Evolutionary conservation across 2,113 vertebrate species (phyloP), one percentile per base, ranked within the genome.

Genomic region (Ammodytes dubius): DNA sequence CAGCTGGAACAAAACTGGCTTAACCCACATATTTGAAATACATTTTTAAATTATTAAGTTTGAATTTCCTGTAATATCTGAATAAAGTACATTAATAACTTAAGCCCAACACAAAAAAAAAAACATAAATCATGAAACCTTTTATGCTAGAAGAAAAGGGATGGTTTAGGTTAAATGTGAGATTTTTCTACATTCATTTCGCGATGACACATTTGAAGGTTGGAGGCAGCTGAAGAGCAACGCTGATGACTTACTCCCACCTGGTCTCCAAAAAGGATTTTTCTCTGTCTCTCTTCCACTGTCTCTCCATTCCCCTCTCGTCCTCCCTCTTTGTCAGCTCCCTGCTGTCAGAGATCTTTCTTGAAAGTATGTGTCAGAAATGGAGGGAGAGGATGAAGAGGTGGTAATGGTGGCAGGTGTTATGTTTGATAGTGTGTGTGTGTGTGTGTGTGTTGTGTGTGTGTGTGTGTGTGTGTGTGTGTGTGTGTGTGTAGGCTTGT

Each of bases 321-420:
- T 11, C 37, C 35, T 49, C 53, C 35, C 46, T 52, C 67, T 78
- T 57, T 88, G 74, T 81, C 84, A 78, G 45, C 42, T 89, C 74
- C 72, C 81, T 50, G 78, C 89, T 88, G 86, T 91, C 85, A 89
- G 50, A 82, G 60, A 74, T 88, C 74, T 82, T 57, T 89, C 65
- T 85, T 88, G 85, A 90, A 89, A 89, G 87, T 83, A 59, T 82
- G 81, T 81, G 84, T 91, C 89, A 88, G 70, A 88, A 86, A 88
- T 75, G 58, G 83, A 87, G 63, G 70, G 70, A 59, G 84, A 79
- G 73, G 87, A 92, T 92, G 89, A 92, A 87, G 88, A 85, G 87
- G 77, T 87, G 75, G 85, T 93, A 86, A 90, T 89, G 57, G 83
- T 87, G 83, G 89, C 89, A 91, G 83, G 88, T 90, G 89, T 82